A percentile compares a stretch with the other conserved stretches of the same genome.
These are phyloP conservation scores for Argynnis bischoffii DNA, from an alignment of 2,888 invertebrate genomes.

Conservation along the genomic window DNA sequence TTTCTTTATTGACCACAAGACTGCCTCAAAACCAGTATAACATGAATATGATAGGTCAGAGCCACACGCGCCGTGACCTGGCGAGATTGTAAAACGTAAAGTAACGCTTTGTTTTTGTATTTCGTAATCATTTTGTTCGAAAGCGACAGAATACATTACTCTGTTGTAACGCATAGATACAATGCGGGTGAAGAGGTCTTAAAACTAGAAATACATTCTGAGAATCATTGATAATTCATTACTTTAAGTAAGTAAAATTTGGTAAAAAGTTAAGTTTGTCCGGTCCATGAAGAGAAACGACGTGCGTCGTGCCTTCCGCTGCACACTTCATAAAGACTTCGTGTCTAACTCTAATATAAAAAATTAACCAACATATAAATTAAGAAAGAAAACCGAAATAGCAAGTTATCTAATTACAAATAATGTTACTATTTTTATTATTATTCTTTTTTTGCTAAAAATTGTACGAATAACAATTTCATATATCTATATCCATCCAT, in stretches of 20 bases:
- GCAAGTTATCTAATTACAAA: not conserved
- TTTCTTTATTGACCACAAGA: constrained; percentile 43
- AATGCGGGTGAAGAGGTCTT: not conserved
- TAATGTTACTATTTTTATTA: too few relatives aligned
- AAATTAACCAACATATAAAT: not conserved
- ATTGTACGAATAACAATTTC: too few relatives aligned
- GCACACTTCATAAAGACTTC: not conserved
- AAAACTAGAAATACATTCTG: not conserved
- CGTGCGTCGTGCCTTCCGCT: not conserved
- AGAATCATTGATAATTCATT: too few relatives aligned
- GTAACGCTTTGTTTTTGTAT: constrained; percentile 26
- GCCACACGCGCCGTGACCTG: constrained; percentile 49
- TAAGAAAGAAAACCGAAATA: not conserved
- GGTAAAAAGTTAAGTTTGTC: not conserved
- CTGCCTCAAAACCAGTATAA: constrained; percentile 69
- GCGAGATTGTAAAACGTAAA: constrained; percentile 23
- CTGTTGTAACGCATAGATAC: not conserved
- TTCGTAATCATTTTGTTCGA: constrained; percentile 22
- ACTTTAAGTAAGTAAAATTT: too few relatives aligned
- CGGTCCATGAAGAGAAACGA: not conserved
- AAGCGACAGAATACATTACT: constrained; percentile 7
- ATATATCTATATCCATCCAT: too few relatives aligned
- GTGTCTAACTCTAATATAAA: not conserved
- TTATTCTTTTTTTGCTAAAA: too few relatives aligned
- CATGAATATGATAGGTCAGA: constrained; percentile 75